These are phyloP conservation scores for Casuarius casuarius DNA, from an alignment of 2,113 vertebrate genomes.

Conservation along the genomic window DNA sequence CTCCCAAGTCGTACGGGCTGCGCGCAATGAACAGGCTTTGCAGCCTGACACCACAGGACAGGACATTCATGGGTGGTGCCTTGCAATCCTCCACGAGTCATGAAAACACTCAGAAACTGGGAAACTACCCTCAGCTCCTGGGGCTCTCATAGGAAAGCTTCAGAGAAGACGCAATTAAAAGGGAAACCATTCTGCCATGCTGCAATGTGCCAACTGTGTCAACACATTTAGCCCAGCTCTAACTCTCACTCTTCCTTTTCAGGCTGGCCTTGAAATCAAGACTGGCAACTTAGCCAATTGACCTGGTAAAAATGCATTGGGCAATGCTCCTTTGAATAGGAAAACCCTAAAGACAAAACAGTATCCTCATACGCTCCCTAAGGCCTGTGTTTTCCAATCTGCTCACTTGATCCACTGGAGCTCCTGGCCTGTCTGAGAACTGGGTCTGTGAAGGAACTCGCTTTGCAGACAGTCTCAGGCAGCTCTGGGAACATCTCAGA, in stretches of 20 bases:
- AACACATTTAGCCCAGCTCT: neutral
- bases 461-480: neutral
- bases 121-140: neutral
- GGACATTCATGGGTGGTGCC: neutral
- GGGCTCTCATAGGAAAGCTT: neutral
- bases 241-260: neutral
- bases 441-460: rapidly evolving
- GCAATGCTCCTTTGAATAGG: neutral
- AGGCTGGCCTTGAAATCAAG: neutral
- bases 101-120: neutral
- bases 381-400: neutral
- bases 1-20: rapidly evolving
- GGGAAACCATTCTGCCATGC: neutral
- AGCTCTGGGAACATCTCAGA: neutral
- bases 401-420: neutral
- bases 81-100: neutral
- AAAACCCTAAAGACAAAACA: neutral
- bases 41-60: neutral
- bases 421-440: neutral
- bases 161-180: neutral
- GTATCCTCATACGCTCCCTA: neutral
- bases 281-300: neutral
- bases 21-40: neutral
- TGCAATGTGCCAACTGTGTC: neutral
- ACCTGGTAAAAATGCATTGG: neutral